phyloP scores from a whole-genome alignment of 2,113 vertebrate species.

The Cynoglossus semilaevis region DNA sequence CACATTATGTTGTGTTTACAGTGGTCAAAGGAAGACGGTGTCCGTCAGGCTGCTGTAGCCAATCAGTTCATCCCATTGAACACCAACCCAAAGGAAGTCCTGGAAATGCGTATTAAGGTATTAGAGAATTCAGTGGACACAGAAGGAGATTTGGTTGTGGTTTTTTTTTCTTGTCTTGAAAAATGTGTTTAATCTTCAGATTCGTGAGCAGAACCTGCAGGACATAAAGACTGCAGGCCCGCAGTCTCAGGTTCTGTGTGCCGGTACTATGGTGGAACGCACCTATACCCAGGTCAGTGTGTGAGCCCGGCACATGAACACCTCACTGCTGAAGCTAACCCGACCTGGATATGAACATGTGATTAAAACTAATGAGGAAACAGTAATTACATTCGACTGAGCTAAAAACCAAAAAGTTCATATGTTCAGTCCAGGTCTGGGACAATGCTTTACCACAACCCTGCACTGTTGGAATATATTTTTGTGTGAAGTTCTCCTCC shows the following conservation, averaged over 20 bases:
- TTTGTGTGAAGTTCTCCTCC: conserved; percentile 28
- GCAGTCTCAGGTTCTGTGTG: conserved; percentile 91
- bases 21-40: conserved; percentile 97
- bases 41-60: conserved; percentile 88
- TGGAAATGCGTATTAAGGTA: conserved; percentile 99
- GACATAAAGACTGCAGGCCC: conserved; percentile 96
- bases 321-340: conserved; percentile 19
- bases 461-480: conserved; percentile 32
- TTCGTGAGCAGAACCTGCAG: conserved; percentile 96
- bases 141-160: not conserved
- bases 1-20: conserved; percentile 80
- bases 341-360: conserved; percentile 49
- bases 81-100: conserved; percentile 97
- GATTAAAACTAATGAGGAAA: not conserved
- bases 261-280: conserved; percentile 84
- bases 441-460: conserved; percentile 8
- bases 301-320: not conserved
- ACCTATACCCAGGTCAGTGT: conserved; percentile 88
- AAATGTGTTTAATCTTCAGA: conserved; percentile 69
- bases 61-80: conserved; percentile 98
- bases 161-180: not conserved
- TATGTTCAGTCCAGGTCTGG: conserved; percentile 52
- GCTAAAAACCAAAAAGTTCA: not conserved
- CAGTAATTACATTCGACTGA: not conserved
- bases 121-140: not conserved